These are phyloP conservation scores for Trematocara unimaculatum DNA, from an alignment of 2,113 vertebrate genomes.

Conservation along the genomic window DNA sequence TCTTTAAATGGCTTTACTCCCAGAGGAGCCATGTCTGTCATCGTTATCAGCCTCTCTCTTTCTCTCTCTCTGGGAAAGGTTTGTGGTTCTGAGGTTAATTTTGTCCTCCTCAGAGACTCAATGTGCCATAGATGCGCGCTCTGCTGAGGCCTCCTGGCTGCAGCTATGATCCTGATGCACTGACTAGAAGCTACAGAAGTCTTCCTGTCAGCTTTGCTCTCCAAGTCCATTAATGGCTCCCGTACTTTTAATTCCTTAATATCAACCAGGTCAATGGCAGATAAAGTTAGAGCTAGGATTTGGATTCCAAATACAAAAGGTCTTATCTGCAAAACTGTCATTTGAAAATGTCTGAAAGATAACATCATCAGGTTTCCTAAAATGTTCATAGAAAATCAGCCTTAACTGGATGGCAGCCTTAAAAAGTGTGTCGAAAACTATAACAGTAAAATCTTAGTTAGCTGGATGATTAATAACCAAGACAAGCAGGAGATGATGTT, in stretches of 20 bases:
- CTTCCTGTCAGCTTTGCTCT: not conserved
- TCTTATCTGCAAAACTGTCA: not conserved
- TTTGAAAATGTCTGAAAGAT: not conserved
- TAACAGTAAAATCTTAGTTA: not conserved
- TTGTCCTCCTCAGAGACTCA: not conserved
- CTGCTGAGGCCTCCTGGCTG: not conserved
- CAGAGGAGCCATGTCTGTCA: slow-evolving; percentile 8
- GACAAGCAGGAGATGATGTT: not conserved
- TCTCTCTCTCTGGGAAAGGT: not conserved
- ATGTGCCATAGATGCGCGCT: not conserved
- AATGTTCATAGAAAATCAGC: not conserved
- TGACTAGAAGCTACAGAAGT: not conserved
- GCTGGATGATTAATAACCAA: not conserved
- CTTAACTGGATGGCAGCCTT: not conserved
- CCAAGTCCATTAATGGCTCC: not conserved
- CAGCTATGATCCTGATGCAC: not conserved
- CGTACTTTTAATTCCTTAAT: not conserved
- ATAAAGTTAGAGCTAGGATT: not conserved
- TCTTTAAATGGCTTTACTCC: not conserved
- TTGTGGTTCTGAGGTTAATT: slow-evolving; percentile 33
- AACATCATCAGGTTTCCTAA: not conserved
- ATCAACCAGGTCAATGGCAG: not conserved
- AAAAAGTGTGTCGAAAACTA: not conserved
- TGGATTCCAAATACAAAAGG: not conserved
- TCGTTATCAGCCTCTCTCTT: not conserved